Conservation (phyloP, 2,797 vertebrate species). For the Alcedo atthis region DNA sequence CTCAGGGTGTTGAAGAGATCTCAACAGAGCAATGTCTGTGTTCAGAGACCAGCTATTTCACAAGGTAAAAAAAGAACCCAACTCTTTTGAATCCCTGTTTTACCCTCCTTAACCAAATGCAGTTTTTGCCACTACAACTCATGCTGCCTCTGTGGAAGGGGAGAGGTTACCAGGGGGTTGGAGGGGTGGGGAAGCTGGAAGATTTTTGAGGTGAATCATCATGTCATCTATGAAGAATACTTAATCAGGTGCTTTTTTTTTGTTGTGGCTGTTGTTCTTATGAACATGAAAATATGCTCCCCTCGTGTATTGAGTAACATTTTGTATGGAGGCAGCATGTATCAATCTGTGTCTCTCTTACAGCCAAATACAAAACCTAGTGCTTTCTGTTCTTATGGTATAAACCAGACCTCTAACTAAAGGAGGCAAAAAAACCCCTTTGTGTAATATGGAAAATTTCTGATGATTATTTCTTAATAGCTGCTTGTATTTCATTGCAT, state of each 20-base stretch:
- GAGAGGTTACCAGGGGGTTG: too few relatives aligned
- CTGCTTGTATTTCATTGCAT: background rate
- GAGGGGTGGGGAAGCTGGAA: background rate
- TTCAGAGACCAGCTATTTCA: background rate
- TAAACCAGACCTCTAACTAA: conserved; percentile 15
- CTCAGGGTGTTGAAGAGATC: background rate
- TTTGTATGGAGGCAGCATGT: background rate
- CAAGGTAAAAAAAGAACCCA: background rate
- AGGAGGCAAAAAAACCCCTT: background rate
- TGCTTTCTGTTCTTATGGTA: background rate
- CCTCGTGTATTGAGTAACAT: background rate
- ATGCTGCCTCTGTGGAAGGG: background rate
- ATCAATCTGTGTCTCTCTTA: background rate
- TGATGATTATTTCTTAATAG: conserved; percentile 21
- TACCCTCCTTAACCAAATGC: background rate
- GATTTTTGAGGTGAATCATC: rapidly evolving
- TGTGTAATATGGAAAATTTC: background rate
- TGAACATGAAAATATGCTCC: background rate
- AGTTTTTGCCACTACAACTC: background rate
- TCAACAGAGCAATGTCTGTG: background rate
- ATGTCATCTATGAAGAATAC: background rate
- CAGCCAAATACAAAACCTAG: background rate
- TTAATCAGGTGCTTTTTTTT: background rate
- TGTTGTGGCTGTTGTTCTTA: background rate
- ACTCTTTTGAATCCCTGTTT: background rate